Conservation (phyloP, 2,113 vertebrate species). For the Lophius piscatorius region DNA sequence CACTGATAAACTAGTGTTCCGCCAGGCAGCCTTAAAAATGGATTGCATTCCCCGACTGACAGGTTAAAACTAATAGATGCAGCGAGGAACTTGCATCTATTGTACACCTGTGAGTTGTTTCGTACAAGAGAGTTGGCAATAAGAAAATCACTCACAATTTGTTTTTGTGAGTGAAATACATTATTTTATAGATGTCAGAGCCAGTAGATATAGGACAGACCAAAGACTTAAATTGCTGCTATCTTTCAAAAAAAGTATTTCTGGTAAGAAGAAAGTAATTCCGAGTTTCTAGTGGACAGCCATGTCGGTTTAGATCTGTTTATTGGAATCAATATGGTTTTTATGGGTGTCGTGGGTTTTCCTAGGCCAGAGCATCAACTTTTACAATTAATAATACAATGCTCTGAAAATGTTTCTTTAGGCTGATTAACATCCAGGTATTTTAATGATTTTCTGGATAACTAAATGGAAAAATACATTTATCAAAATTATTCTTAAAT, state of each 20-base stretch:
- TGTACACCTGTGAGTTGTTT: slow-evolving; percentile 36
- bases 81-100: slow-evolving; percentile 47
- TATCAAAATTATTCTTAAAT: no score
- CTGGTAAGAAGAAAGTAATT: neutral
- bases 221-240: slow-evolving; percentile 17
- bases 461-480: no score
- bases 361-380: neutral
- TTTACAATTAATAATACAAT: neutral
- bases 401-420: no score
- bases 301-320: slow-evolving; percentile 7
- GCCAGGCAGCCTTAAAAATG: slow-evolving; percentile 50
- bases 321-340: neutral
- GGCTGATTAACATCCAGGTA: no score
- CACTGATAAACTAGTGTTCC: slow-evolving; percentile 57
- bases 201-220: slow-evolving; percentile 2
- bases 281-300: slow-evolving; percentile 7
- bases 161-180: slow-evolving; percentile 36
- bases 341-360: slow-evolving; percentile 3
- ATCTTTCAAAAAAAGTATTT: slow-evolving; percentile 22
- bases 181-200: slow-evolving; percentile 36
- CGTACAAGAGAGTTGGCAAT: slow-evolving; percentile 16
- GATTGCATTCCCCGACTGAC: slow-evolving; percentile 49
- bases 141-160: slow-evolving; percentile 41
- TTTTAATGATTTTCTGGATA: no score
- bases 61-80: slow-evolving; percentile 49